Evolutionary conservation across 2,113 vertebrate genomes (phyloP).

Genomic region (Pimephales promelas): DNA sequence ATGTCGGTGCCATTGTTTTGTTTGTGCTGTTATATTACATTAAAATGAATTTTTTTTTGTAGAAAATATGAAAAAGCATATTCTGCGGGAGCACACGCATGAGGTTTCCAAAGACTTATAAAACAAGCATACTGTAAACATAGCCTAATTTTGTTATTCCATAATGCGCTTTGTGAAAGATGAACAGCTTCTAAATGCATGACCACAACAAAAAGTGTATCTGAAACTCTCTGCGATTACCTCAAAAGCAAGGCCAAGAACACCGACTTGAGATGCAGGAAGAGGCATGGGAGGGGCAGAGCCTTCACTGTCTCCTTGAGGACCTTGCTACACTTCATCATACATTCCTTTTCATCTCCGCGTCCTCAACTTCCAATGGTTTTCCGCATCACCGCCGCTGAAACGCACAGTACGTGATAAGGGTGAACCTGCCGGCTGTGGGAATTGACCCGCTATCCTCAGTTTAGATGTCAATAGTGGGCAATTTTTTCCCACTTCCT

Average conservation of each 20-base stretch:
- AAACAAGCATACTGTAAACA: neutral
- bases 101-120: neutral
- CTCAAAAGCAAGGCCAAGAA: slow-evolving; percentile 12
- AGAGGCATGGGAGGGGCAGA: slow-evolving; percentile 17
- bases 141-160: neutral
- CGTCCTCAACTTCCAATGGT: slow-evolving; percentile 49
- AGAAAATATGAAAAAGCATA: no score
- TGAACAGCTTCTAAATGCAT: no score
- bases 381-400: slow-evolving; percentile 25
- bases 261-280: slow-evolving; percentile 19
- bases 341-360: slow-evolving; percentile 57
- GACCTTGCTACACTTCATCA: slow-evolving; percentile 56
- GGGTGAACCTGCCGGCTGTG: slow-evolving; percentile 49
- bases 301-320: slow-evolving; percentile 57
- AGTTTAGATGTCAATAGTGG: slow-evolving; percentile 56
- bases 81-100: neutral
- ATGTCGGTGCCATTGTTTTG: no score
- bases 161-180: neutral
- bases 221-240: neutral
- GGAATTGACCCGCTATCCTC: slow-evolving; percentile 41
- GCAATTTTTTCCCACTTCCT: slow-evolving; percentile 49
- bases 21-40: no score
- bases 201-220: neutral
- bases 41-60: no score
- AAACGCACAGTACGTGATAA: slow-evolving; percentile 46